phyloP scores from a whole-genome alignment of 1,140 invertebrate species.

The Drosophila sulfurigaster region DNA sequence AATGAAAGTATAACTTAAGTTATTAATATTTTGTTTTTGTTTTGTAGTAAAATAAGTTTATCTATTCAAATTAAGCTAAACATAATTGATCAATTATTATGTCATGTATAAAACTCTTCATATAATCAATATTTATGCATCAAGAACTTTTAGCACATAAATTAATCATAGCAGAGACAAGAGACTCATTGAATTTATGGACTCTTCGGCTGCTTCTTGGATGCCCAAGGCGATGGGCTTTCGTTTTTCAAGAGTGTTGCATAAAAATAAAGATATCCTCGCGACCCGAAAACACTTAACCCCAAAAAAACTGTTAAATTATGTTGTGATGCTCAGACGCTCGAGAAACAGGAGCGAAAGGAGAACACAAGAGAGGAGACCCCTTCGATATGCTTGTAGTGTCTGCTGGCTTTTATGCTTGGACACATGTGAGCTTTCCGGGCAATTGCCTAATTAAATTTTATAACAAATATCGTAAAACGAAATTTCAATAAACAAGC shows the following conservation, averaged over 20 bases:
- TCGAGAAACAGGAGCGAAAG: neutral
- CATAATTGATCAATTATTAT: neutral
- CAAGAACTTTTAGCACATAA: neutral
- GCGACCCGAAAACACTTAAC: constrained; percentile 41
- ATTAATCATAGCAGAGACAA: neutral
- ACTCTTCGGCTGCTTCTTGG: neutral
- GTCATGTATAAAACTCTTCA: neutral
- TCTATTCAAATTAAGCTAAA: no score
- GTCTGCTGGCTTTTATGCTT: constrained; percentile 23
- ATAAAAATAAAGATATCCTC: constrained; percentile 66
- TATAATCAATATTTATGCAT: no score
- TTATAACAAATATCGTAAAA: constrained; percentile 80
- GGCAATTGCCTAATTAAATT: constrained; percentile 80
- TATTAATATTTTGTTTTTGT: no score
- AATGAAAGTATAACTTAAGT: no score
- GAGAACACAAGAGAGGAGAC: constrained; percentile 4
- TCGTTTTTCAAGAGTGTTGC: neutral
- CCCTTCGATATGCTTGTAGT: constrained; percentile 30
- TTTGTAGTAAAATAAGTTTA: no score
- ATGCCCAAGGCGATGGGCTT: neutral
- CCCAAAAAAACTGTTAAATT: constrained; percentile 43
- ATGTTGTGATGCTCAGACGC: constrained; percentile 33
- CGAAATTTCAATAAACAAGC: constrained; percentile 73
- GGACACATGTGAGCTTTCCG: constrained; percentile 56
- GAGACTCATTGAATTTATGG: neutral